These are phyloP conservation scores for Hestina assimilis DNA, from an alignment of 1,140 invertebrate species.

Conservation along the genomic window DNA sequence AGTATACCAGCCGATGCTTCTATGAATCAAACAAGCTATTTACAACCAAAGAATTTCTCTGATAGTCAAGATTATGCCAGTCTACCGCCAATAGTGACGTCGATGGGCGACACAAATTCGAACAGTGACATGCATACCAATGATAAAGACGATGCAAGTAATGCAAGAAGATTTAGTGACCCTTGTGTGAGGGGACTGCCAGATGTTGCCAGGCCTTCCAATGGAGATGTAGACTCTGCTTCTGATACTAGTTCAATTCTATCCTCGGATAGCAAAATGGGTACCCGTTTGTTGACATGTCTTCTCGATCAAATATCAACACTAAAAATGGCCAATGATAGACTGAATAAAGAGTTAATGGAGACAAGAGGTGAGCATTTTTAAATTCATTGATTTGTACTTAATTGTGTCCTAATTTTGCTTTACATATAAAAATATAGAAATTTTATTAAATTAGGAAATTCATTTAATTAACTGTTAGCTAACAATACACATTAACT, in stretches of 20 bases:
- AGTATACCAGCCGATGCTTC: constrained; percentile 40
- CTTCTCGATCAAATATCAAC: constrained; percentile 73
- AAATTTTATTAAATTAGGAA: too few species aligned
- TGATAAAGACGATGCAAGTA: constrained; percentile 61
- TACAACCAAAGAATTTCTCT: constrained; percentile 66
- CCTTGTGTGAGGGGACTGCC: constrained; percentile 69
- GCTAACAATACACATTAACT: too few species aligned
- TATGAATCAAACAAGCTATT: constrained; percentile 44
- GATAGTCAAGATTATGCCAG: constrained; percentile 68
- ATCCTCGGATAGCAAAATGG: constrained; percentile 66
- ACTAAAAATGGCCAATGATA: constrained; percentile 70
- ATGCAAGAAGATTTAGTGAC: constrained; percentile 71
- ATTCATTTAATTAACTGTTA: too few species aligned
- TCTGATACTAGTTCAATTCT: constrained; percentile 62
- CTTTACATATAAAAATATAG: too few species aligned
- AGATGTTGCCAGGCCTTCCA: constrained; percentile 58
- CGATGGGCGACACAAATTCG: constrained; percentile 64
- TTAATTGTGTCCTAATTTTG: neutral
- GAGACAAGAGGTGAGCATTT: constrained; percentile 67
- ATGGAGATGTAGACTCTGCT: constrained; percentile 60
- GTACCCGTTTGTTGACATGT: constrained; percentile 64
- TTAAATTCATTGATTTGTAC: neutral
- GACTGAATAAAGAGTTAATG: constrained; percentile 70
- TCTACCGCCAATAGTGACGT: constrained; percentile 66
- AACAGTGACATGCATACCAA: constrained; percentile 61